Percentiles rank a stretch among this genome's conserved stretches.
phyloP scores from a whole-genome alignment of 2,888 invertebrate species.

The Phyllotreta cruciferae region DNA sequence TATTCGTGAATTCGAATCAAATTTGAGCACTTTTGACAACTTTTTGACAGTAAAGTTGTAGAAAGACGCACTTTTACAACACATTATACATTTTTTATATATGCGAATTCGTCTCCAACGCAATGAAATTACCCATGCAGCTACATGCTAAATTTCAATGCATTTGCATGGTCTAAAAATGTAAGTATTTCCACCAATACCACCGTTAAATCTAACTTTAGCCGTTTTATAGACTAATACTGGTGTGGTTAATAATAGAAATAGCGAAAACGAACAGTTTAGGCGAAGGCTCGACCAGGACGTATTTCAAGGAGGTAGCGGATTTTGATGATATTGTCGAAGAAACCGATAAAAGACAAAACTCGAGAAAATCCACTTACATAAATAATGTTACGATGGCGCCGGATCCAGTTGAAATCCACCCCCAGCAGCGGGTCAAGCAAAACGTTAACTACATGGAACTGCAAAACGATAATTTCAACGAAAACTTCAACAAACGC shows the following conservation, averaged over 20 bases:
- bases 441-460: not conserved
- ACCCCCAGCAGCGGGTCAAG: constrained; percentile 5
- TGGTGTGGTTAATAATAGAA: constrained; percentile 34
- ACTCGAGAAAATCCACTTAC: not conserved
- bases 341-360: constrained; percentile 12
- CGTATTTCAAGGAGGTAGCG: constrained; percentile 39
- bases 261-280: constrained; percentile 27
- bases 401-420: constrained; percentile 1
- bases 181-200: constrained; percentile 39
- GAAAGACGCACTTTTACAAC: constrained; percentile 21
- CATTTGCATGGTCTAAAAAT: constrained; percentile 44
- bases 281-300: constrained; percentile 31
- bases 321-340: constrained; percentile 46
- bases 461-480: not conserved
- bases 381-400: constrained; percentile 13
- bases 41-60: constrained; percentile 30
- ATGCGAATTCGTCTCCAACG: constrained; percentile 30
- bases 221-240: constrained; percentile 32
- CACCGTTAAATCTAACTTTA: not conserved
- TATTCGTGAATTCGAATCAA: constrained; percentile 1
- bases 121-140: constrained; percentile 37
- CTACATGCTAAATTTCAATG: constrained; percentile 43
- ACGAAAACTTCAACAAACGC: constrained; percentile 1
- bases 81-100: constrained; percentile 29
- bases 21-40: constrained; percentile 25